A percentile compares a stretch with the other conserved stretches of the same genome.
phyloP scores from a whole-genome alignment of 2,888 invertebrate species.

The Andrena fulva region DNA sequence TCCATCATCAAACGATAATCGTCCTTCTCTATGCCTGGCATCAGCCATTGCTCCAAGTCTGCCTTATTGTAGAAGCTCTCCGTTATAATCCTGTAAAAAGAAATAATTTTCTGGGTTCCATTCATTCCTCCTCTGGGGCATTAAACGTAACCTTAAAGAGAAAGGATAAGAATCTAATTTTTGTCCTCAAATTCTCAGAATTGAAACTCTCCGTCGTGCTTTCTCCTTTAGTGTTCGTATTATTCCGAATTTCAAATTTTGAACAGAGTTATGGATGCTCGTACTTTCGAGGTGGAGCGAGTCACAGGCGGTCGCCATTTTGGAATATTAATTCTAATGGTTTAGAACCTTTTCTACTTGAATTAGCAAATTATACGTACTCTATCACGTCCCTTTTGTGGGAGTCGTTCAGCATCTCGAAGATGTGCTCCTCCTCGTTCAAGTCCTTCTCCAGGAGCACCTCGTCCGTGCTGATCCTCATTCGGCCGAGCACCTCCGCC shows the following conservation, averaged over 20 bases:
- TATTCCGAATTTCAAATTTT: neutral
- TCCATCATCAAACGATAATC: slow-evolving; percentile 90
- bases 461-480: slow-evolving; percentile 83
- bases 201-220: neutral
- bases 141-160: no score
- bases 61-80: slow-evolving; percentile 95
- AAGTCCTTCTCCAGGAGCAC: slow-evolving; percentile 70
- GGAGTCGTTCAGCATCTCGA: slow-evolving; percentile 87
- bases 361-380: slow-evolving; percentile 86
- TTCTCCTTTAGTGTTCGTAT: neutral
- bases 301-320: neutral
- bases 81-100: slow-evolving; percentile 89
- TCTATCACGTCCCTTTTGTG: slow-evolving; percentile 90
- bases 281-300: neutral
- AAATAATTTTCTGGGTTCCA: neutral
- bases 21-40: slow-evolving; percentile 88
- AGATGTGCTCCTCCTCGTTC: slow-evolving; percentile 83
- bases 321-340: neutral
- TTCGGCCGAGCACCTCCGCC: slow-evolving; percentile 89
- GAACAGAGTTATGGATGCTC: neutral
- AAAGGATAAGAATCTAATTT: neutral
- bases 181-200: neutral
- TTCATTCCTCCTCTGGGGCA: neutral
- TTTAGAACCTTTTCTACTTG: neutral
- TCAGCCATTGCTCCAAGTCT: slow-evolving; percentile 92